A percentile compares a stretch with the other conserved stretches of the same genome.
These are phyloP conservation scores for Lithobates sylvaticus DNA, from an alignment of 2,797 vertebrate genomes.

Conservation along the genomic window DNA sequence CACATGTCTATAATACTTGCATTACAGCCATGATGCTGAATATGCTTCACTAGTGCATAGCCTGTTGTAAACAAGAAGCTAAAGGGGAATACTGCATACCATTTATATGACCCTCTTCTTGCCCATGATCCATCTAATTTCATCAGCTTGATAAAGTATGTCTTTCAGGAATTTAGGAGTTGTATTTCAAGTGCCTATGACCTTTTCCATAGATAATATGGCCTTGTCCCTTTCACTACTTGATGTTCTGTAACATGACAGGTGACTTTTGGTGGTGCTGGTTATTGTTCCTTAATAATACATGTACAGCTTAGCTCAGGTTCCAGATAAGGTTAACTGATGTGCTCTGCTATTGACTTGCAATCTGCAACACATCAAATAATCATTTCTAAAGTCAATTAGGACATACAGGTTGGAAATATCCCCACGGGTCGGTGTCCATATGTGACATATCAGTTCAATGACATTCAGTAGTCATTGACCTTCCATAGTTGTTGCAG, in stretches of 20 bases:
- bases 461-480: slow-evolving; percentile 34
- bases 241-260: slow-evolving; percentile 4
- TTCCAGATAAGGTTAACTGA: not conserved
- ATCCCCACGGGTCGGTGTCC: not conserved
- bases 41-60: no score
- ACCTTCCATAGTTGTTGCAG: not conserved
- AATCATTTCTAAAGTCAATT: slow-evolving; percentile 12
- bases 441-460: slow-evolving; percentile 20
- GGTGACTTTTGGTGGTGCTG: slow-evolving; percentile 21
- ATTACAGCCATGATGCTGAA: no score
- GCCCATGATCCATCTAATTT: not conserved
- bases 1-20: no score
- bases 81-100: not conserved
- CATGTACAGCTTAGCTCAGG: not conserved
- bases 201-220: not conserved
- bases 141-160: not conserved
- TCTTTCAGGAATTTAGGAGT: not conserved
- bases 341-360: slow-evolving; percentile 4
- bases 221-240: not conserved
- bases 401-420: slow-evolving; percentile 20
- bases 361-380: slow-evolving; percentile 1
- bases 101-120: not conserved
- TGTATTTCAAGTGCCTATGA: not conserved
- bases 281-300: not conserved
- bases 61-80: not conserved